Conservation (phyloP, 1,140 invertebrate species). For the Drosophila nannoptera region DNA sequence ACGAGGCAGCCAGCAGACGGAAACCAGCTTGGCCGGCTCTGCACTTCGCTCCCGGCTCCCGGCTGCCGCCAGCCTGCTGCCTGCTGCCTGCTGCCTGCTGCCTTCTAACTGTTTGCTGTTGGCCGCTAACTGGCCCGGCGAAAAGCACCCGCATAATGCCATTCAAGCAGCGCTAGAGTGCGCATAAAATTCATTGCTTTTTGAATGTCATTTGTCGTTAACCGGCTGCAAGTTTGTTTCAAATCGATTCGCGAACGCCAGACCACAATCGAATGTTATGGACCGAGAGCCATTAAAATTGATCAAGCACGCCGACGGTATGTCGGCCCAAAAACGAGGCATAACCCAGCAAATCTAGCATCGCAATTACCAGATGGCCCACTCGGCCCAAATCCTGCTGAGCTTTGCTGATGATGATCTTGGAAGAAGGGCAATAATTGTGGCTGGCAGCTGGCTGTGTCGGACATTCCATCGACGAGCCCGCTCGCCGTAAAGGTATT, state of each 20-base stretch:
- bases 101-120: not conserved
- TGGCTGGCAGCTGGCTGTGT: not conserved
- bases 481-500: constrained; percentile 17
- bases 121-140: constrained; percentile 5
- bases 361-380: too few relatives aligned
- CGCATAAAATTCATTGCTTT: constrained; percentile 69
- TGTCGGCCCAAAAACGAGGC: too few relatives aligned
- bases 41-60: constrained; percentile 3
- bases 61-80: not conserved
- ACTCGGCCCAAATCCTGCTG: too few relatives aligned
- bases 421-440: not conserved
- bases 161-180: constrained; percentile 55
- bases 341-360: too few relatives aligned
- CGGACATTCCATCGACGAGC: not conserved
- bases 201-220: constrained; percentile 75
- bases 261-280: too few relatives aligned
- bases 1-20: constrained; percentile 1
- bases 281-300: constrained; percentile 2
- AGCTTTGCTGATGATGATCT: not conserved
- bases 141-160: constrained; percentile 65
- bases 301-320: too few relatives aligned
- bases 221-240: constrained; percentile 58
- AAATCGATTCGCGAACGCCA: constrained; percentile 35
- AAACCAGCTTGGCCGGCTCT: constrained; percentile 64
- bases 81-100: not conserved